Conservation (phyloP, 1,140 invertebrate species). For the Drosophila sucinea region DNA sequence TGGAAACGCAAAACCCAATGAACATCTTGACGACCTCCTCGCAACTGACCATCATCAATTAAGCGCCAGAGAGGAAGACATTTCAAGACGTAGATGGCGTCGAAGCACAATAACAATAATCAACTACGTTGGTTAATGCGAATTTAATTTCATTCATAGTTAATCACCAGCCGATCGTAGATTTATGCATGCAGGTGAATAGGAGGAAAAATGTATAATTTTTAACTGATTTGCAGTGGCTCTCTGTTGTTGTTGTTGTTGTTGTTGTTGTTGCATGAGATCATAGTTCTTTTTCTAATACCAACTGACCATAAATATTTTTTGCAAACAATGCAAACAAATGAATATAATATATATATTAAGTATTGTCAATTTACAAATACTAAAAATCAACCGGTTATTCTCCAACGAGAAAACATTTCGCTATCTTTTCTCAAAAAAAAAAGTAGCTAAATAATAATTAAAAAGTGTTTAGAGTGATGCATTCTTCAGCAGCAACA, state of each 20-base stretch:
- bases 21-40: conserved; percentile 39
- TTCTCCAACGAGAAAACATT: conserved; percentile 12
- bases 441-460: not conserved
- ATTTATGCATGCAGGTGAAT: conserved; percentile 27
- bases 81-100: not conserved
- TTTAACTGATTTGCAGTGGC: conserved; percentile 20
- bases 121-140: conserved; percentile 39
- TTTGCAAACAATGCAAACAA: conserved; percentile 39
- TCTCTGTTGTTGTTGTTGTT: not conserved
- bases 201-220: conserved; percentile 63
- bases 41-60: conserved; percentile 41
- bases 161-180: conserved; percentile 6
- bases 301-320: conserved; percentile 37
- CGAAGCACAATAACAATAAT: conserved; percentile 22
- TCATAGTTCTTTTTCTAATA: conserved; percentile 15
- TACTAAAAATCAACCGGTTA: conserved; percentile 47
- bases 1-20: conserved; percentile 38
- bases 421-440: conserved; percentile 19
- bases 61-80: conserved; percentile 14
- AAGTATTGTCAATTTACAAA: conserved; percentile 28
- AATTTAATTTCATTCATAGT: conserved; percentile 53
- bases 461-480: conserved; percentile 16
- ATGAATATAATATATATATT: conserved; percentile 36
- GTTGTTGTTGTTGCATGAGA: conserved; percentile 27
- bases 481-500: not conserved